These are phyloP conservation scores for Heterohyrax brucei DNA, from an alignment of 2,797 vertebrate species.

Conservation along the genomic window DNA sequence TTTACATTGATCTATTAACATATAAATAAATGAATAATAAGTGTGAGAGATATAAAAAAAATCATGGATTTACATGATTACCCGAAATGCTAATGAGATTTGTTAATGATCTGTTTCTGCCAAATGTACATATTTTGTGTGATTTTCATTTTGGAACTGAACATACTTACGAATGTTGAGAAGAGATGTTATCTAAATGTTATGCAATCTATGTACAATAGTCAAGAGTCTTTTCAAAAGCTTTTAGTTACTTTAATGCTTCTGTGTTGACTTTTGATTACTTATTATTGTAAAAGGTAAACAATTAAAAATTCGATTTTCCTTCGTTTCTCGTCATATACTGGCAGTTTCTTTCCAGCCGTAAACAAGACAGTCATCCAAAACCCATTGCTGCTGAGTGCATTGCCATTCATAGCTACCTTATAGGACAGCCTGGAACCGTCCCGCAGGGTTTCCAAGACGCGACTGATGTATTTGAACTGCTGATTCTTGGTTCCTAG, in stretches of 20 bases:
- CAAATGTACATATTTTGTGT: slow-evolving; percentile 66
- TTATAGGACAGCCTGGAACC: too few relatives aligned
- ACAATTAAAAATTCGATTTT: slow-evolving; percentile 8
- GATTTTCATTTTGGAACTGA: slow-evolving; percentile 66
- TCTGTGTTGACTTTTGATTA: not conserved
- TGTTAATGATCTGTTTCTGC: slow-evolving; percentile 72
- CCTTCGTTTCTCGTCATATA: not conserved
- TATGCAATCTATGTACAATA: slow-evolving; percentile 54
- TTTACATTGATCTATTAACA: not conserved
- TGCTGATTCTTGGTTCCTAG: too few relatives aligned
- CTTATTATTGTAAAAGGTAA: slow-evolving; percentile 19
- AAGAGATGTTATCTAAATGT: slow-evolving; percentile 54
- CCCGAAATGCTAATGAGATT: slow-evolving; percentile 9
- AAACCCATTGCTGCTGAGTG: too few relatives aligned
- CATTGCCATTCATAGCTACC: too few relatives aligned
- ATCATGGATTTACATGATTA: slow-evolving; percentile 8
- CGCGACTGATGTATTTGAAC: too few relatives aligned
- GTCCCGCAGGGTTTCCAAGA: too few relatives aligned
- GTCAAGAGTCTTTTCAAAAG: slow-evolving; percentile 11
- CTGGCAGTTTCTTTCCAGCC: not conserved
- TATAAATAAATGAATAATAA: not conserved
- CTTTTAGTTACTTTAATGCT: slow-evolving; percentile 65
- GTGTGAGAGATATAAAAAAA: not conserved
- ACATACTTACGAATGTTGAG: slow-evolving; percentile 27
- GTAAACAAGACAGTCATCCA: too few relatives aligned